Conservation (phyloP, 37 sponge, comb jelly and placozoan species). For the Aplysina aerophoba region DNA sequence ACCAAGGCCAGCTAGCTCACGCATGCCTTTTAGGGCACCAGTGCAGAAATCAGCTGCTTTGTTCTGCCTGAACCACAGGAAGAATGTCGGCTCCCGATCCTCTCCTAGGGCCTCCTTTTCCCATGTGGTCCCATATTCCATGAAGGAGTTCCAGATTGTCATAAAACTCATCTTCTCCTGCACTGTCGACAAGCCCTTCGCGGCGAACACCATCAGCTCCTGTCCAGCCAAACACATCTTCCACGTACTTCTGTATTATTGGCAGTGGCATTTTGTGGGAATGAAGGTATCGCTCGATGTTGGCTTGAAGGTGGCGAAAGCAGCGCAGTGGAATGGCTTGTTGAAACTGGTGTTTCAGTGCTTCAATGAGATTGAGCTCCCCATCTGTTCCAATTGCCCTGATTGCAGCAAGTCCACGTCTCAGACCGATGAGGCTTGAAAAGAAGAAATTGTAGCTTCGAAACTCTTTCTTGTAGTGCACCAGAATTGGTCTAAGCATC, state of each 20-base stretch:
- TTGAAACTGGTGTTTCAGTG: constrained; percentile 6
- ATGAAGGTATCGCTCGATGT: constrained; percentile 20
- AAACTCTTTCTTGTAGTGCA: constrained; percentile 21
- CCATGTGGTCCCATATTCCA: constrained; percentile 5
- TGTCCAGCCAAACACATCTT: constrained; percentile 27
- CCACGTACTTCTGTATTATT: background rate
- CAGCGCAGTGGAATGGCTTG: constrained; percentile 32
- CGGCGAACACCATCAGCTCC: constrained; percentile 7
- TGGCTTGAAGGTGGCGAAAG: constrained; percentile 40
- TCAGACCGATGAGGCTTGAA: constrained; percentile 29
- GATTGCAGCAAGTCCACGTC: constrained; percentile 1
- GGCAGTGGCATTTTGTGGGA: background rate
- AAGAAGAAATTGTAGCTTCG: constrained; percentile 33
- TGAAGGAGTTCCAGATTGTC: constrained; percentile 3
- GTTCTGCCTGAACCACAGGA: background rate
- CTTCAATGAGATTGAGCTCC: constrained; percentile 13
- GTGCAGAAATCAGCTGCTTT: constrained; percentile 32
- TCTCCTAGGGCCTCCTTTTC: constrained; percentile 1
- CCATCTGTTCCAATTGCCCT: constrained; percentile 38
- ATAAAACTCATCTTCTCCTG: background rate
- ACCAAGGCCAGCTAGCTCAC: constrained; percentile 21
- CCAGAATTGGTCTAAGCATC: constrained; percentile 10
- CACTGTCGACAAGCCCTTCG: constrained; percentile 27
- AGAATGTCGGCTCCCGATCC: background rate
- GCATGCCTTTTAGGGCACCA: background rate